phyloP scores from a whole-genome alignment of 2,888 invertebrate genomes.

The Harpagoxenus sublaevis region DNA sequence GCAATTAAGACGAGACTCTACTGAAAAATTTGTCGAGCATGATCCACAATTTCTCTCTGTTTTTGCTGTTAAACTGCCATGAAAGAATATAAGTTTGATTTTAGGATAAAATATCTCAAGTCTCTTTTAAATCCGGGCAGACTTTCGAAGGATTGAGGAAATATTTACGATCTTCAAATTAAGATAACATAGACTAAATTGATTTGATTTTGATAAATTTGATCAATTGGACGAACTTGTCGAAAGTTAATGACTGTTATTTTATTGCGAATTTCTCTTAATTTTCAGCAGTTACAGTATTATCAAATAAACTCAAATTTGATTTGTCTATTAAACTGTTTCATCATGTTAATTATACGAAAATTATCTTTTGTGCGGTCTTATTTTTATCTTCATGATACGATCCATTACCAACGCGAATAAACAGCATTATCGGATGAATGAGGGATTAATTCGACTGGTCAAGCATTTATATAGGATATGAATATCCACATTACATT shows the following conservation, averaged over 20 bases:
- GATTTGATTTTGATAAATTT: neutral
- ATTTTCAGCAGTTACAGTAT: neutral
- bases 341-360: neutral
- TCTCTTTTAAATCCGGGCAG: neutral
- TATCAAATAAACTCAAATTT: neutral
- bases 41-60: neutral
- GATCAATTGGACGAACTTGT: neutral
- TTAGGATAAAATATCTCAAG: neutral
- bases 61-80: neutral
- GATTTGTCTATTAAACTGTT: neutral
- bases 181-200: neutral
- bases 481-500: slow-evolving; percentile 56
- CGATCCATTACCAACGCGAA: slow-evolving; percentile 47
- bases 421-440: slow-evolving; percentile 58
- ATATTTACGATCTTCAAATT: neutral
- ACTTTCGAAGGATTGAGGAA: neutral
- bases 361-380: neutral
- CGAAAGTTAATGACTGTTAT: neutral
- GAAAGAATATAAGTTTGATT: neutral
- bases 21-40: slow-evolving; percentile 1
- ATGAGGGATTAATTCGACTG: slow-evolving; percentile 66
- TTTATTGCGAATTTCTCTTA: neutral
- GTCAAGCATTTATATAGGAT: slow-evolving; percentile 25
- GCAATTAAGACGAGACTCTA: slow-evolving; percentile 19
- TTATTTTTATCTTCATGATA: slow-evolving; percentile 25